These are phyloP conservation scores for Tetranychus truncatus DNA, from an alignment of 2,888 invertebrate genomes.

Conservation along the genomic window DNA sequence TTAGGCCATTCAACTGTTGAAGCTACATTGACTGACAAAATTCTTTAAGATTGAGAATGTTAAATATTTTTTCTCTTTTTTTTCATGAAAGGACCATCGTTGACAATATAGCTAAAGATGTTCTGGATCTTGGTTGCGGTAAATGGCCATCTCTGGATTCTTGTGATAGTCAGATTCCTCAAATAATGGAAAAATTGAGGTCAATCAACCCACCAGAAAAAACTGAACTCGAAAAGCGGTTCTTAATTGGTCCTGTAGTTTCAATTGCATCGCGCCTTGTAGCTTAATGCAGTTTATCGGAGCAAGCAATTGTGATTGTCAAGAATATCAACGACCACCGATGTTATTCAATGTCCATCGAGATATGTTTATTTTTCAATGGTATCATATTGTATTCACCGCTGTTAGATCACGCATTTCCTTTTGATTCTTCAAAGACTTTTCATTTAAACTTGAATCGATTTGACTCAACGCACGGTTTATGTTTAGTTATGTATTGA, in stretches of 20 bases:
- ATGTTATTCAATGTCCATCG: too few relatives aligned
- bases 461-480: too few relatives aligned
- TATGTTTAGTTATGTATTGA: too few relatives aligned
- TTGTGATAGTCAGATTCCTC: neutral
- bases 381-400: too few relatives aligned
- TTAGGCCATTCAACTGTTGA: neutral
- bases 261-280: neutral
- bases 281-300: neutral
- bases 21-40: neutral
- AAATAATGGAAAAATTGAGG: neutral
- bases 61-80: neutral
- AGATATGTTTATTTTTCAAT: too few relatives aligned
- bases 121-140: neutral
- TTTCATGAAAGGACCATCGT: neutral
- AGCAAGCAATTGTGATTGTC: too few relatives aligned
- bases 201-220: neutral
- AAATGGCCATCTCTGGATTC: neutral
- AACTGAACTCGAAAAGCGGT: neutral
- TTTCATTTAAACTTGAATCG: too few relatives aligned
- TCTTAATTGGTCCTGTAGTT: slow-evolving; percentile 1
- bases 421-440: too few relatives aligned
- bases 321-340: too few relatives aligned
- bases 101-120: slow-evolving; percentile 5
- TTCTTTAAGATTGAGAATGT: neutral
- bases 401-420: too few relatives aligned